Base-by-base conservation (phyloP, 2,888 invertebrate species). In the Homarus gammarus region DNA sequence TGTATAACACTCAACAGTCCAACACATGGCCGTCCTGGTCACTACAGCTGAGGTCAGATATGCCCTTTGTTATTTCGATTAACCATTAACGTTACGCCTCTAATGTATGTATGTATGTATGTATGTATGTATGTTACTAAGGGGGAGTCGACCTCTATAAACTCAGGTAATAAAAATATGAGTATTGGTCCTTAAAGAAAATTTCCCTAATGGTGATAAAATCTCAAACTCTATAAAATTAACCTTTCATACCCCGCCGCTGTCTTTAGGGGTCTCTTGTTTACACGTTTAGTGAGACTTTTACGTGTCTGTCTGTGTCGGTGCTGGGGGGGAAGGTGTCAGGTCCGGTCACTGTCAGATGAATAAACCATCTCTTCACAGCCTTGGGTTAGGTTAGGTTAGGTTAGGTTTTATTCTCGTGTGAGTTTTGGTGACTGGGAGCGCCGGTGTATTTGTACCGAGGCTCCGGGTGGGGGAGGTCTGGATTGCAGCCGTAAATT, bases 171-270 rank as follows among this genome's bases (percentile, higher is more conserved):
- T 73, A 73, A 56, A 73, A 73, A 73, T 36, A n/a, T 36, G 73
- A 36, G 36, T 73, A 73, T 73, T 36, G 73, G 36, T 36, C n/a
- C 36, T 15, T 73, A 73, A 73, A 73, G 73, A 40, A 38, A 73
- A 73, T 73, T 73, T 73, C 10, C 73, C 73, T 73, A 73, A 73
- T 73, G 73, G 73, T 36, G 73, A 73, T 73, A 73, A 73, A 73
- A 73, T 73, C 73, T 73, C 33, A 73, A 73, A 38, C 38, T 40
- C 73, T 73, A 73, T 73, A 73, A 73, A 73, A 73, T 73, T 73
- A 38, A 38, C 33, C 73, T 40, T 73, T 73, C n/a, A 73, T 27
- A 73, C 38, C 15, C n/a, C 73, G 73, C 36, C 73, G 73, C 31
- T 38, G 73, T 33, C 40, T 73, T 36, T 8, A 38, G 2, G 1